These are phyloP conservation scores for Panopea generosa DNA, from an alignment of 2,888 invertebrate genomes.

Conservation along the genomic window DNA sequence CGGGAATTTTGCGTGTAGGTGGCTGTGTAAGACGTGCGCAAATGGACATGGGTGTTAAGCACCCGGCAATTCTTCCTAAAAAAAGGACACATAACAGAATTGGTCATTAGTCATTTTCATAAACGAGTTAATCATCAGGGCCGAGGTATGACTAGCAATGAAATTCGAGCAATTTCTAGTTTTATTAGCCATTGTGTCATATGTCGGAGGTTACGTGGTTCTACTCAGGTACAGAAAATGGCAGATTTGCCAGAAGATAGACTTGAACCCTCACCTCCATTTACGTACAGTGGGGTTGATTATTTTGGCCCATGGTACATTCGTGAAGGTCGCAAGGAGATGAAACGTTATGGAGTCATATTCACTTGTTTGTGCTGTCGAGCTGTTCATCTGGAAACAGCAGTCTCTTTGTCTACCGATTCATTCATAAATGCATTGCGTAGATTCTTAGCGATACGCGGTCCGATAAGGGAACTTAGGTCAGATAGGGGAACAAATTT, in stretches of 20 bases:
- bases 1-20: no score
- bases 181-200: constrained; percentile 70
- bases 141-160: constrained; percentile 58
- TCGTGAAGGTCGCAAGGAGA: constrained; percentile 65
- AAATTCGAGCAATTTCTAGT: no score
- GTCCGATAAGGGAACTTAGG: no score
- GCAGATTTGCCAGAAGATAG: constrained; percentile 78
- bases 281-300: constrained; percentile 78
- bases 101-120: no score
- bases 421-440: constrained; percentile 62
- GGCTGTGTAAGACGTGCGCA: no score
- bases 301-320: constrained; percentile 78
- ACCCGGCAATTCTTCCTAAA: no score
- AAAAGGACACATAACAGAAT: no score
- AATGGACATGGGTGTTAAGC: no score
- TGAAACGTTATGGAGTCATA: constrained; percentile 77
- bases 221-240: constrained; percentile 74
- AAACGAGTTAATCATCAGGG: constrained; percentile 55
- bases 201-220: constrained; percentile 68
- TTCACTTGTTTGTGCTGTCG: constrained; percentile 78
- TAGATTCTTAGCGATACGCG: no score
- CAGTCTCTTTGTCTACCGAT: constrained; percentile 52
- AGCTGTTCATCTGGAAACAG: constrained; percentile 76
- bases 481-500: no score
- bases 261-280: constrained; percentile 70